These are phyloP conservation scores for Rhipidura dahli DNA, from an alignment of 2,113 vertebrate genomes.

Conservation along the genomic window DNA sequence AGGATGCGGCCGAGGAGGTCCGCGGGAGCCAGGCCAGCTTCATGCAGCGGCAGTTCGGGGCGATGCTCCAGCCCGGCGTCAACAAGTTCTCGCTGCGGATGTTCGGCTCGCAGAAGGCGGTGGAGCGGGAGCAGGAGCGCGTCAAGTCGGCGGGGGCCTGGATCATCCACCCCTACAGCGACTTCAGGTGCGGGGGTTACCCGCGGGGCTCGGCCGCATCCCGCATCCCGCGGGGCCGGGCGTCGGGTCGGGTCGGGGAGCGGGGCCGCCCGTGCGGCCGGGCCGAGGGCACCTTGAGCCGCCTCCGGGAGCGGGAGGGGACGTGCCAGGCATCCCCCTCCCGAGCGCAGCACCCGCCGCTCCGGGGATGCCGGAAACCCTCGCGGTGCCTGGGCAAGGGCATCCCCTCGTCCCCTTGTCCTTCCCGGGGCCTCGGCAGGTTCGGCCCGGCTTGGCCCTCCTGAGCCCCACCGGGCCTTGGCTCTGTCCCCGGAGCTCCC, in stretches of 20 bases:
- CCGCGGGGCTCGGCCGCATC: neutral
- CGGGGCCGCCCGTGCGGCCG: neutral
- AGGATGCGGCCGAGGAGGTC: conserved; percentile 75
- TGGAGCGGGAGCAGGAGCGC: conserved; percentile 92
- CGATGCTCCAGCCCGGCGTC: conserved; percentile 95
- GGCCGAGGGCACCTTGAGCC: conserved; percentile 59
- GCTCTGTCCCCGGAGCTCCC: neutral
- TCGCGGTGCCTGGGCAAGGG: neutral
- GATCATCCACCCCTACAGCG: conserved; percentile 91
- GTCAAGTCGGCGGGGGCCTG: conserved; percentile 96
- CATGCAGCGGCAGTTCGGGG: conserved; percentile 94
- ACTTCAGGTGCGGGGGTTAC: conserved; percentile 26
- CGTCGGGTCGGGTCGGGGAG: neutral
- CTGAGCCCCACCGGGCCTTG: neutral
- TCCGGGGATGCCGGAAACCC: neutral
- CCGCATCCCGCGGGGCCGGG: neutral
- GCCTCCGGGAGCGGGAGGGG: neutral
- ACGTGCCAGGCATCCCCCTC: neutral
- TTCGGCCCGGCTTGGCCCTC: neutral
- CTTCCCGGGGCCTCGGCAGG: neutral
- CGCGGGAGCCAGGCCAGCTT: conserved; percentile 85
- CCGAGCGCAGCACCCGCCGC: neutral
- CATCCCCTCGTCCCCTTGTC: conserved; percentile 1
- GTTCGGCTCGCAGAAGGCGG: conserved; percentile 98
- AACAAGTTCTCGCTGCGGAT: conserved; percentile 99